Evolutionary conservation across 2,888 invertebrate species (phyloP), one percentile per base, ranked within the genome.

Genomic region (Mimumesa dahlbomi): DNA sequence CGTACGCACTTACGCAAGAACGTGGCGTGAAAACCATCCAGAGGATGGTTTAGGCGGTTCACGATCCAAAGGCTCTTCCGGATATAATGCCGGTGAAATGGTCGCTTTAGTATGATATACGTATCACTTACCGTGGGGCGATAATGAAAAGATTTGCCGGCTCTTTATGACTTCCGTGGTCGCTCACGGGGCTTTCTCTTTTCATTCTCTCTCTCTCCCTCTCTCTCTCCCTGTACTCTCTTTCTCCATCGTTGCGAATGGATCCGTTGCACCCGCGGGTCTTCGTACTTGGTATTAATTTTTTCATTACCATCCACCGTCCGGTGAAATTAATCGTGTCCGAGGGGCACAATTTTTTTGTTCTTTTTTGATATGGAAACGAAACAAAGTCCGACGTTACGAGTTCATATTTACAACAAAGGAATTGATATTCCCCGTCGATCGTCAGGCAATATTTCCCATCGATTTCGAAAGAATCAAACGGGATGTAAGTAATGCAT

Each of bases 121-220:
- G 87, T 88, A 88, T 88, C 89, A 88, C 88, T 88, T 88, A 88
- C 81, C n/a, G 81, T 79, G 79, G 82, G 77, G 82, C 83, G 85
- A 87, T 89, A 88, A 89, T 89, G 88, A 88, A 88, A 88, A 89
- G 88, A 88, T 89, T 88, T 86, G 84, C 86, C 82, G 81, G 77
- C 82, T 82, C 84, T 87, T 88, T 87, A 87, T 84, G 86, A 87
- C 86, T 87, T 85, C 83, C 85, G 84, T 77, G 82, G 65, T 75
- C 75, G 82, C 82, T 84, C 82, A 79, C 76, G 65, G 82, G 67
- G 70, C 75, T 77, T 64, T 58, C 59, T 67, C 73, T 62, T 67
- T 61, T 66, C 65, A 77, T 72, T 46, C 69, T 59, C 65, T 59
- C 66, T 66, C 61, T 42, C 34, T 48, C 31, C 65, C 58, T 66